These are phyloP conservation scores for Halictus rubicundus DNA, from an alignment of 1,140 invertebrate genomes.

Conservation along the genomic window DNA sequence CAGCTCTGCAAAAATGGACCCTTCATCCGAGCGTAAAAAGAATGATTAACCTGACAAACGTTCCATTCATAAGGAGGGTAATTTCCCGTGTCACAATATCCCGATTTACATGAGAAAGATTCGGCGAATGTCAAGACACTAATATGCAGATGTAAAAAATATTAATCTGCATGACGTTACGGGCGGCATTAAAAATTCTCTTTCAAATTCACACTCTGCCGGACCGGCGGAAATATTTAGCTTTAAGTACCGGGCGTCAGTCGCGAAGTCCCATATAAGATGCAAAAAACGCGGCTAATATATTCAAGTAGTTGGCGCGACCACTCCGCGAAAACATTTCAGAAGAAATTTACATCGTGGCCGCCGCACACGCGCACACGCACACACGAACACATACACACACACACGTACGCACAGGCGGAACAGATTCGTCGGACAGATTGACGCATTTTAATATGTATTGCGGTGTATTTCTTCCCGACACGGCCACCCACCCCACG, in stretches of 20 bases:
- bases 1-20: too few species aligned
- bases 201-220: background rate
- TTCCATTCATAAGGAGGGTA: too few species aligned
- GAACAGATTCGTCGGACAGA: constrained; percentile 26
- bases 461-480: constrained; percentile 7
- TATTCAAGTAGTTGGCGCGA: constrained; percentile 9
- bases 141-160: background rate
- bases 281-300: constrained; percentile 15
- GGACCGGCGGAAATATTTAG: constrained; percentile 8
- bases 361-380: background rate
- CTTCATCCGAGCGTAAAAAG: too few species aligned
- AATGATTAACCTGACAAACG: too few species aligned
- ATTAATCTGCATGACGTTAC: background rate
- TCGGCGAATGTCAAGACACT: too few species aligned
- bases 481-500: background rate
- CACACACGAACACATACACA: too few species aligned
- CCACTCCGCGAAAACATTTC: constrained; percentile 16
- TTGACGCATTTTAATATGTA: constrained; percentile 32
- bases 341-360: constrained; percentile 20
- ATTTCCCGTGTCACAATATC: too few species aligned
- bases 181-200: background rate
- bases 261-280: constrained; percentile 18
- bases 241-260: background rate
- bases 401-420: too few species aligned
- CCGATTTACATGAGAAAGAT: too few species aligned